Percentiles rank a stretch among this genome's conserved stretches.
Conservation (phyloP, 1,140 invertebrate species). For the Macrostomum lignano region DNA sequence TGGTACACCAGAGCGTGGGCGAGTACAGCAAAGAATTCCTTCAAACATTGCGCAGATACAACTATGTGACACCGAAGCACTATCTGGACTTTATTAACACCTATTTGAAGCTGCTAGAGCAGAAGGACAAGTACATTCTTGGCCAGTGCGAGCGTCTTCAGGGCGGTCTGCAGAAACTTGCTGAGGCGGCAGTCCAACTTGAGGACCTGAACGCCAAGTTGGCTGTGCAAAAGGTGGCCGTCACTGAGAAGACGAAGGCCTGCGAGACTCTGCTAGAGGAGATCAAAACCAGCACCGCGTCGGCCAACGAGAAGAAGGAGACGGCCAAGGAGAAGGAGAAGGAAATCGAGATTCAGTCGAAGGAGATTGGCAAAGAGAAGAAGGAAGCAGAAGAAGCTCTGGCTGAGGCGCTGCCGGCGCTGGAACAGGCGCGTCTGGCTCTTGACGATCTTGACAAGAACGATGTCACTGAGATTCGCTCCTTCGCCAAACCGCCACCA, state of each 20-base stretch:
- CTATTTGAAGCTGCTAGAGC: conserved; percentile 32
- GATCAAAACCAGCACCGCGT: conserved; percentile 34
- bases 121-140: conserved; percentile 6
- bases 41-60: conserved; percentile 39
- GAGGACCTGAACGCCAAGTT: conserved; percentile 42
- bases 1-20: conserved; percentile 44
- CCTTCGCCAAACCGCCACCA: conserved; percentile 59
- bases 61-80: conserved; percentile 61
- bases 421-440: conserved; percentile 46
- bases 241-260: conserved; percentile 41
- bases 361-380: conserved; percentile 45
- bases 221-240: conserved; percentile 41
- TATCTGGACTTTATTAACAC: conserved; percentile 53
- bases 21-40: conserved; percentile 42
- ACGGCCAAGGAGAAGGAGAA: conserved; percentile 42
- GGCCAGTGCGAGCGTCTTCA: conserved; percentile 36
- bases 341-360: conserved; percentile 47
- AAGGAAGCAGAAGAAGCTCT: conserved; percentile 45
- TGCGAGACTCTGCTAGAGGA: conserved; percentile 41
- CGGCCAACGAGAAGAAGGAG: conserved; percentile 42
- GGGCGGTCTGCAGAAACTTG: conserved; percentile 44
- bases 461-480: conserved; percentile 66
- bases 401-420: conserved; percentile 44
- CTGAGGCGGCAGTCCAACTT: conserved; percentile 43
- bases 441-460: conserved; percentile 49